Evolutionary conservation across 2,113 vertebrate species (phyloP).

Genomic region (Oryzias celebensis): DNA sequence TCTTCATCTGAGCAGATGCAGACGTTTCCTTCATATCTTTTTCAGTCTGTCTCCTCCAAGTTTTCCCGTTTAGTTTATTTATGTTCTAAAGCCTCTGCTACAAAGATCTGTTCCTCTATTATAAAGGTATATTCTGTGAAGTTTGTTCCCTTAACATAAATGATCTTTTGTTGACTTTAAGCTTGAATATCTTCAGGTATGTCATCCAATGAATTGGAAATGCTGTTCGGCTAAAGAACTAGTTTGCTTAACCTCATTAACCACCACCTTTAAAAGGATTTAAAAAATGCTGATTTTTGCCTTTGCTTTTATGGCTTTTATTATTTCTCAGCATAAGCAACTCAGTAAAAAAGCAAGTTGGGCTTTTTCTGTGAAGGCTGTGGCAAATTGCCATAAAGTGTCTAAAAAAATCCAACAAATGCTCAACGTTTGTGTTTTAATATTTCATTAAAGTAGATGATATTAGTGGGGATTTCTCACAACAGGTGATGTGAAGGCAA

Average conservation of each 20-base stretch:
- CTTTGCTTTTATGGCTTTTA: slow-evolving; percentile 6
- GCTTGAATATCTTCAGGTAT: slow-evolving; percentile 1
- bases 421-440: too few relatives aligned
- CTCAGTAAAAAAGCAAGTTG: too few relatives aligned
- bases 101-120: slow-evolving; percentile 12
- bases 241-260: neutral
- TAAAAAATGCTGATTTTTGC: neutral
- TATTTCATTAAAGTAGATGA: too few relatives aligned
- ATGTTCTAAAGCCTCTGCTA: slow-evolving; percentile 9
- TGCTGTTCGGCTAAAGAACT: slow-evolving; percentile 3
- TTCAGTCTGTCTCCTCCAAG: slow-evolving; percentile 40
- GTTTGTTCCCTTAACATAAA: neutral
- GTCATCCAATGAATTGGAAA: neutral
- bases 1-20: slow-evolving; percentile 34
- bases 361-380: neutral
- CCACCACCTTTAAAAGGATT: neutral
- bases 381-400: slow-evolving; percentile 6
- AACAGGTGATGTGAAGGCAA: too few relatives aligned
- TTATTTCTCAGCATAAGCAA: neutral
- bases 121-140: neutral
- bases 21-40: slow-evolving; percentile 18
- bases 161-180: slow-evolving; percentile 2
- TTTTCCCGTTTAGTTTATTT: slow-evolving; percentile 35
- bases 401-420: too few relatives aligned
- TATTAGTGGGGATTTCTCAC: too few relatives aligned